Evolutionary conservation across 2,113 vertebrate genomes (phyloP).

Genomic region (Oreochromis tanganicae): DNA sequence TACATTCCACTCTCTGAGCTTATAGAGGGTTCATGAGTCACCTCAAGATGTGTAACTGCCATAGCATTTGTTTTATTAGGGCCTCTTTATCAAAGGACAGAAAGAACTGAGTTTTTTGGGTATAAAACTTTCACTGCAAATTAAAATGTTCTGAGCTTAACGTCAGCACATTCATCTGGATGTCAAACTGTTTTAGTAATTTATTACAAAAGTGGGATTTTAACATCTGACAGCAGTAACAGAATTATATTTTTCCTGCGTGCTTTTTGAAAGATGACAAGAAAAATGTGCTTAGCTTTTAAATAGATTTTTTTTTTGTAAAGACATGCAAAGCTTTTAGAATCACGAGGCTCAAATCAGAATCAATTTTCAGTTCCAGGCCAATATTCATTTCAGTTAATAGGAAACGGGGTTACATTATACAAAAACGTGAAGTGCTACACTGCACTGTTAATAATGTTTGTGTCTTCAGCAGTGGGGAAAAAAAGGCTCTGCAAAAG

Average conservation of each 20-base stretch:
- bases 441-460: neutral
- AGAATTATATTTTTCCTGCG: rapidly evolving
- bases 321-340: neutral
- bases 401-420: neutral
- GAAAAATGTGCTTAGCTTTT: neutral
- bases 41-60: neutral
- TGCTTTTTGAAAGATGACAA: neutral
- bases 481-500: neutral
- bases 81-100: neutral
- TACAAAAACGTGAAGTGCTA: neutral
- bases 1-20: neutral
- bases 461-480: neutral
- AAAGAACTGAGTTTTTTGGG: neutral
- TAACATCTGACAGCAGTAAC: neutral
- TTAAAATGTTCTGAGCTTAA: neutral
- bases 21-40: too few relatives aligned
- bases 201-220: neutral
- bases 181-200: neutral
- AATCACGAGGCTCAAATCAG: neutral
- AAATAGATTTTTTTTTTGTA: neutral
- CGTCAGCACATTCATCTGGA: neutral
- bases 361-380: neutral
- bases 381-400: neutral
- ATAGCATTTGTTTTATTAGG: neutral
- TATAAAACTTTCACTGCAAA: neutral